A percentile compares a stretch with the other conserved stretches of the same genome.
These are phyloP conservation scores for Nomada goodeniana DNA, from an alignment of 2,888 invertebrate species.

Conservation along the genomic window DNA sequence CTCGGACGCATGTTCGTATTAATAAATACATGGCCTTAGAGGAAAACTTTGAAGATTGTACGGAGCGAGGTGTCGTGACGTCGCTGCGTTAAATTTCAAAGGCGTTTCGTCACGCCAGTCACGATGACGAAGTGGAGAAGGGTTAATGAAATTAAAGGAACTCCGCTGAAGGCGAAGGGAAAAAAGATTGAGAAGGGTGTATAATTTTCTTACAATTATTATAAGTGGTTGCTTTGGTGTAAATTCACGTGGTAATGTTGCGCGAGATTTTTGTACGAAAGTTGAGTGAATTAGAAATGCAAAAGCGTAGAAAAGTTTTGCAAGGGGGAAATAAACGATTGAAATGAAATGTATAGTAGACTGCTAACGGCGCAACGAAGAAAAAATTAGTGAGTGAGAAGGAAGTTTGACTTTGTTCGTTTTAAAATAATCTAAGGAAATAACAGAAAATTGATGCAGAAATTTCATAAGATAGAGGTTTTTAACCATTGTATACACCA, in stretches of 20 bases:
- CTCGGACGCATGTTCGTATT: constrained; percentile 1
- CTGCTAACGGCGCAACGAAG: too few species aligned
- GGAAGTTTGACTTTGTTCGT: background rate
- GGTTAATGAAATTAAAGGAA: constrained; percentile 24
- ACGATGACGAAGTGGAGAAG: background rate
- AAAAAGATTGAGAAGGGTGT: background rate
- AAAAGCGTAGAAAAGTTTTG: too few species aligned
- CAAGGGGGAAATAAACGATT: too few species aligned
- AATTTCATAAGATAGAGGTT: too few species aligned
- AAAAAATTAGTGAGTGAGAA: too few species aligned
- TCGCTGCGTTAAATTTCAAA: constrained; percentile 15
- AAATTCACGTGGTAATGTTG: too few species aligned
- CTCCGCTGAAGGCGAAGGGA: background rate
- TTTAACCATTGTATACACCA: too few species aligned
- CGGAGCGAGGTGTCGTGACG: constrained; percentile 17
- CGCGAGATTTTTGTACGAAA: too few species aligned
- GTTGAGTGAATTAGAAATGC: too few species aligned
- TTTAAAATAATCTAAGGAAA: background rate
- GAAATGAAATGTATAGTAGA: too few species aligned
- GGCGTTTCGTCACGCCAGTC: constrained; percentile 9
- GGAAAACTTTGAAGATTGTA: background rate
- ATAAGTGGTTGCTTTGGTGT: too few species aligned
- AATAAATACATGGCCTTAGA: constrained; percentile 15
- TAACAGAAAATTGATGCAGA: too few species aligned
- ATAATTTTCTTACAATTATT: background rate